Evolutionary conservation across 2,888 invertebrate genomes (phyloP).

Genomic region (Nomada fucata): DNA sequence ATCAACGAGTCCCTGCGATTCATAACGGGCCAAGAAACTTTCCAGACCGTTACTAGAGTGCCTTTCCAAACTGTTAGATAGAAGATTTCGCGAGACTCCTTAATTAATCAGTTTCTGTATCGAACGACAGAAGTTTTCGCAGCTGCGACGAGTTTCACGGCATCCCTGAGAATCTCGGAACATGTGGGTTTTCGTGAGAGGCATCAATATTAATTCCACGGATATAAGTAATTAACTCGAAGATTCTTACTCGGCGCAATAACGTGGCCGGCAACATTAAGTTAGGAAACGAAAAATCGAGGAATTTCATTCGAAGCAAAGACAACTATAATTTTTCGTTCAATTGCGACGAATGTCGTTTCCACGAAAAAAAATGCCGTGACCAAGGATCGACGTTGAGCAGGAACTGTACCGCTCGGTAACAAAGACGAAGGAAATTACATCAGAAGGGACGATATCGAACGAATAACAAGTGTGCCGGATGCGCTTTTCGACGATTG

Average conservation of each 20-base stretch:
- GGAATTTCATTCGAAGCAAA: too few species aligned
- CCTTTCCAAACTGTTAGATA: slow-evolving; percentile 9
- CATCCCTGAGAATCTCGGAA: background rate
- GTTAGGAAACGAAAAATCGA: background rate
- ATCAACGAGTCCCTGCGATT: background rate
- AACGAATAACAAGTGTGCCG: slow-evolving; percentile 36
- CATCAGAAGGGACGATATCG: slow-evolving; percentile 32
- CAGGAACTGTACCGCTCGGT: slow-evolving; percentile 18
- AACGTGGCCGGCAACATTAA: background rate
- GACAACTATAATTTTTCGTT: background rate
- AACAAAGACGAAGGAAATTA: slow-evolving; percentile 44
- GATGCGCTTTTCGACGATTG: slow-evolving; percentile 40
- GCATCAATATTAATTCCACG: background rate
- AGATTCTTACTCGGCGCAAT: background rate
- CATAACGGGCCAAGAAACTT: background rate
- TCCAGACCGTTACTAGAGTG: background rate
- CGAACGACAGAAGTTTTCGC: slow-evolving; percentile 14
- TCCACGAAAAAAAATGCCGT: background rate
- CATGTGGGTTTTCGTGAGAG: background rate
- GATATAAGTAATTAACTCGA: background rate
- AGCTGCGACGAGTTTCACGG: background rate
- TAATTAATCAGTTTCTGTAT: slow-evolving; percentile 43
- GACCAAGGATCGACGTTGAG: slow-evolving; percentile 23
- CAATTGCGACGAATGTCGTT: background rate
- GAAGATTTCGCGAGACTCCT: slow-evolving; percentile 25